Evolutionary conservation across 2,888 invertebrate genomes (phyloP).

Genomic region (Unio delphinus): DNA sequence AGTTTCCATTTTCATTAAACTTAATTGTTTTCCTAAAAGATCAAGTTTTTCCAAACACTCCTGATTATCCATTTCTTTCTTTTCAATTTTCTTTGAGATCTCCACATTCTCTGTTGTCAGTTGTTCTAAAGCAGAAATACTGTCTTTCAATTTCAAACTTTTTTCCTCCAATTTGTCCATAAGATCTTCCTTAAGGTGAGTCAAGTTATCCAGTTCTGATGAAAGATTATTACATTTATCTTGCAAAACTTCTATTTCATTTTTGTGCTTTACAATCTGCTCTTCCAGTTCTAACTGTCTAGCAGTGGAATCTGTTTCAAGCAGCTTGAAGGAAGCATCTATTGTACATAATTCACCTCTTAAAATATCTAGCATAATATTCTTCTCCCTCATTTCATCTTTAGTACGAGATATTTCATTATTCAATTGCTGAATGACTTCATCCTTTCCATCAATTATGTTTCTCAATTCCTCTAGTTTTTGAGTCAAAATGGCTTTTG

Average conservation of each 20-base stretch:
- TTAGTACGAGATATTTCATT: conserved; percentile 13
- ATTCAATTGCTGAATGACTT: conserved; percentile 6
- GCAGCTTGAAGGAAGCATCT: background rate
- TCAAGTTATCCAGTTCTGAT: conserved; percentile 12
- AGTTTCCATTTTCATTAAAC: conserved; percentile 28
- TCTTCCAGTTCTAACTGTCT: conserved; percentile 11
- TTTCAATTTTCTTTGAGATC: conserved; percentile 20
- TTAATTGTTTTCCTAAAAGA: conserved; percentile 23
- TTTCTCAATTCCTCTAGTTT: conserved; percentile 22
- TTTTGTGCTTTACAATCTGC: conserved; percentile 7
- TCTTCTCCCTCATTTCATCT: conserved; percentile 6
- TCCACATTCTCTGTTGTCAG: conserved; percentile 17
- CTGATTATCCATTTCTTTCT: conserved; percentile 28
- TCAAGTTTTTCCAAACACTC: conserved; percentile 16
- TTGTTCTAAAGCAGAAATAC: conserved; percentile 26
- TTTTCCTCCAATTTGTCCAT: conserved; percentile 31
- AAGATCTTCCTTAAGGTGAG: conserved; percentile 18
- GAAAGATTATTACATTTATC: conserved; percentile 10
- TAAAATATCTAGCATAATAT: conserved; percentile 6
- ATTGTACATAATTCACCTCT: conserved; percentile 15
- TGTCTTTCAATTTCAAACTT: conserved; percentile 20
- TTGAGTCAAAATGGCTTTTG: conserved; percentile 24
- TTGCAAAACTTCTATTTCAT: conserved; percentile 12
- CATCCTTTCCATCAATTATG: conserved; percentile 4
- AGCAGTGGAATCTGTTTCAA: conserved; percentile 5